phyloP scores from a whole-genome alignment of 2,797 vertebrate species.

The Coilia nasus region DNA sequence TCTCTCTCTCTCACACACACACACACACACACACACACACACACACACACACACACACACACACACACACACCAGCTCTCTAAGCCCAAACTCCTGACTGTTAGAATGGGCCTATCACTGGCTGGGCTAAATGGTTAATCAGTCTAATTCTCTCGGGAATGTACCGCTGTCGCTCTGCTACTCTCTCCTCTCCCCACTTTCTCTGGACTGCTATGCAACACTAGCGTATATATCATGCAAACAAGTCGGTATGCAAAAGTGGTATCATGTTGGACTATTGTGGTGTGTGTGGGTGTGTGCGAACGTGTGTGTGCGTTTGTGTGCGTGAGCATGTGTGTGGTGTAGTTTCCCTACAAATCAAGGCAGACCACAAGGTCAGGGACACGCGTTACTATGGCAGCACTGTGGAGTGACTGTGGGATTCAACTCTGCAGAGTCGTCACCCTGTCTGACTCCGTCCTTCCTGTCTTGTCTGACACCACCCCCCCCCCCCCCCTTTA shows the following conservation, averaged over 20 bases:
- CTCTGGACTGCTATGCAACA: background rate
- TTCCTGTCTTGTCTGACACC: conserved; percentile 21
- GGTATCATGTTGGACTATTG: background rate
- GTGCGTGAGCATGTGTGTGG: background rate
- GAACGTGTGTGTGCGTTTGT: background rate
- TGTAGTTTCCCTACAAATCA: background rate
- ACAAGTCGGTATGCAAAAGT: background rate
- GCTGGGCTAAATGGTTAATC: background rate
- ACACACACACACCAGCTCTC: background rate
- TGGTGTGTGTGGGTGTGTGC: background rate
- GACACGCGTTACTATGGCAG: background rate
- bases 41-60: background rate
- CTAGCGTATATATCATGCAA: background rate
- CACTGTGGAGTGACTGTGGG: conserved; percentile 1
- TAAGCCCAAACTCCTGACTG: conserved; percentile 18
- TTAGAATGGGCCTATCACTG: background rate
- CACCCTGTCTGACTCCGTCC: conserved; percentile 21
- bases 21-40: background rate
- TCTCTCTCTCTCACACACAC: background rate
- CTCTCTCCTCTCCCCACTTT: background rate
- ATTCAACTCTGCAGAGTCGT: conserved; percentile 12
- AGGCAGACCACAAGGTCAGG: background rate
- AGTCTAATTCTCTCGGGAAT: background rate
- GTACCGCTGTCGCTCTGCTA: background rate
- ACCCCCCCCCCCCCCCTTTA: background rate